A percentile compares a stretch with the other conserved stretches of the same genome.
Conservation (phyloP, 2,113 vertebrate species). For the Taurulus bubalis region DNA sequence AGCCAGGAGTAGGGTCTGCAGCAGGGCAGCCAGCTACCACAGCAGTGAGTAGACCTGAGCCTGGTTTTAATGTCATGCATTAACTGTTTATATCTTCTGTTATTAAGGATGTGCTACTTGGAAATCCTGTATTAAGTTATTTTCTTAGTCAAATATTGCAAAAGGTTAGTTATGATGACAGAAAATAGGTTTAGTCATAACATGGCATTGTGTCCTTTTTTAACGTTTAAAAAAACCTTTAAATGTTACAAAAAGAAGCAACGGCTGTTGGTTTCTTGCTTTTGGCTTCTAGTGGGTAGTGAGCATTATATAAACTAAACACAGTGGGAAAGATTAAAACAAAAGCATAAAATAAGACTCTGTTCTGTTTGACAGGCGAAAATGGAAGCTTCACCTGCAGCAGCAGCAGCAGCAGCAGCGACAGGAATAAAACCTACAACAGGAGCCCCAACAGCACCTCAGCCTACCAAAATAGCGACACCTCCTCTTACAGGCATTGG, state of each 20-base stretch:
- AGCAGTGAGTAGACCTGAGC: conserved; percentile 80
- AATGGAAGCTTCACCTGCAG: conserved; percentile 80
- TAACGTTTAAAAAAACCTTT: neutral
- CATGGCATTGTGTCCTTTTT: neutral
- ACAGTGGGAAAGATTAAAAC: neutral
- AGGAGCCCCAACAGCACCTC: conserved; percentile 79
- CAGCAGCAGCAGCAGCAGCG: conserved; percentile 61
- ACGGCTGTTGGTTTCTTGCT: neutral
- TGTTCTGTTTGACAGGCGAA: conserved; percentile 81
- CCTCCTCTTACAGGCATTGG: conserved; percentile 88
- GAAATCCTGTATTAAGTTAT: neutral
- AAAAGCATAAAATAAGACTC: neutral
- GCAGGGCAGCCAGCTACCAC: conserved; percentile 77
- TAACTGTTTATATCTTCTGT: neutral
- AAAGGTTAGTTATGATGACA: neutral
- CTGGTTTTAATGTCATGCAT: neutral
- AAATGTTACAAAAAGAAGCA: conserved; percentile 14
- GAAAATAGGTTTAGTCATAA: neutral
- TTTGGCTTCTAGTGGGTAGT: neutral
- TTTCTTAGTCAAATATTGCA: neutral
- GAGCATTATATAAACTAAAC: neutral
- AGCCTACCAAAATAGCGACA: conserved; percentile 85
- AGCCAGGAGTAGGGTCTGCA: conserved; percentile 71
- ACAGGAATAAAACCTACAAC: conserved; percentile 84
- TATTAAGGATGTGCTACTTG: neutral